phyloP scores from a whole-genome alignment of 2,888 invertebrate species.

The Drosophila subquinaria region DNA sequence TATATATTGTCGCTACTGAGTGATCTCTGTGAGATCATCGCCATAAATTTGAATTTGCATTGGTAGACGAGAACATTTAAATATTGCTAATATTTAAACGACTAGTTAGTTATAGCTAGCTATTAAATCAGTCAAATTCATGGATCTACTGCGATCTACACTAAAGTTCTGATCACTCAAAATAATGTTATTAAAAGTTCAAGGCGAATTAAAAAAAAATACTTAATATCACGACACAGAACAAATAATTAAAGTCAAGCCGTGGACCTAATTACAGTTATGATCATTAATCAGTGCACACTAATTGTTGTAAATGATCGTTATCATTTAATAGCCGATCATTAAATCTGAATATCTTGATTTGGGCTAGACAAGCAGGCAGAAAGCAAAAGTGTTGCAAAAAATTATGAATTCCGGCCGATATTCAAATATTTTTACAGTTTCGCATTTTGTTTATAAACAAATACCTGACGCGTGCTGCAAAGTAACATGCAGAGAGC shows the following conservation, averaged over 20 bases:
- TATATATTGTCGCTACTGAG: conserved; percentile 38
- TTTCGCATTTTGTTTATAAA: conserved; percentile 74
- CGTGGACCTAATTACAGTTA: conserved; percentile 52
- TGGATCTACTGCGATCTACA: background rate
- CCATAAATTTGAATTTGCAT: conserved; percentile 36
- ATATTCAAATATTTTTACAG: conserved; percentile 53
- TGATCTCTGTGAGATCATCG: conserved; percentile 74
- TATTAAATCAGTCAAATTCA: conserved; percentile 9
- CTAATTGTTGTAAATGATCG: conserved; percentile 37
- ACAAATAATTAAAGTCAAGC: conserved; percentile 18
- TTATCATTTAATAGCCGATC: conserved; percentile 8
- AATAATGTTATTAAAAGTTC: conserved; percentile 25
- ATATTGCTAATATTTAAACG: conserved; percentile 25
- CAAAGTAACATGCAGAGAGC: conserved; percentile 15
- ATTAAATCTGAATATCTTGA: conserved; percentile 6
- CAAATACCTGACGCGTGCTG: conserved; percentile 67
- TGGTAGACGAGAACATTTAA: background rate
- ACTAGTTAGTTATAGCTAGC: conserved; percentile 12
- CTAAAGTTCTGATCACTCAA: background rate
- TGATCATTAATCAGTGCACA: conserved; percentile 39
- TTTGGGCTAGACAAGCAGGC: conserved; percentile 20
- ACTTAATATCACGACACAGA: background rate
- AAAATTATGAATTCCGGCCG: conserved; percentile 41
- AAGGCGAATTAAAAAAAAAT: conserved; percentile 15
- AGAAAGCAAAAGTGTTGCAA: conserved; percentile 70